Evolutionary conservation across 2,888 invertebrate genomes (phyloP).

Genomic region (Calephelis perditalis): DNA sequence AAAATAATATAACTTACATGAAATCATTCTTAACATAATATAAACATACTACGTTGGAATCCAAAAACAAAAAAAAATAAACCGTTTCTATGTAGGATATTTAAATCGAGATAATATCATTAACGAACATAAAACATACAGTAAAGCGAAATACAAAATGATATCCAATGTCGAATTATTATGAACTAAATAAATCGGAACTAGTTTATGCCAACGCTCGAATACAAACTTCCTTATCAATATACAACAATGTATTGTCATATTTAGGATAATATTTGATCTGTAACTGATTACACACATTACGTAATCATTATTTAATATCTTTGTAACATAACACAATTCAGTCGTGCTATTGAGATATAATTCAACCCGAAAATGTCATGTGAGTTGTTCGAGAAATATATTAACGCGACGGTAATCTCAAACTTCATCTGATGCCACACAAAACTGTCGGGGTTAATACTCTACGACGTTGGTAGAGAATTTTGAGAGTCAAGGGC

Average conservation of each 20-base stretch:
- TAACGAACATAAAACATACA: too few species aligned
- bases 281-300: neutral
- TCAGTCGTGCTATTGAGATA: slow-evolving; percentile 1
- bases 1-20: too few species aligned
- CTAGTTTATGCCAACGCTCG: slow-evolving; percentile 7
- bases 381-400: slow-evolving; percentile 2
- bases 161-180: slow-evolving; percentile 1
- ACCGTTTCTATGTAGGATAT: too few species aligned
- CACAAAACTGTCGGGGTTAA: slow-evolving; percentile 57
- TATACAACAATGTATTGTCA: slow-evolving; percentile 2
- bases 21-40: too few species aligned
- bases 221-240: slow-evolving; percentile 10
- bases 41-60: too few species aligned
- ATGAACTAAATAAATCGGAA: slow-evolving; percentile 1
- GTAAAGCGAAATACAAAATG: too few species aligned
- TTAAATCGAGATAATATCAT: too few species aligned
- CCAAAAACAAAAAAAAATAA: too few species aligned
- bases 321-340: neutral
- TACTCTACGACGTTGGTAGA: slow-evolving; percentile 67
- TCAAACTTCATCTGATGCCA: slow-evolving; percentile 52
- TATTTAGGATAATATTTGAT: neutral
- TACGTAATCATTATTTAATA: slow-evolving; percentile 8
- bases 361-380: slow-evolving; percentile 9
- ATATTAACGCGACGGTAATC: slow-evolving; percentile 32
- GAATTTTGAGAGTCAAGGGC: slow-evolving; percentile 77